A percentile compares a stretch with the other conserved stretches of the same genome.
Conservation (phyloP, 64 coral and sea anemone species). For the Acropora yongei region DNA sequence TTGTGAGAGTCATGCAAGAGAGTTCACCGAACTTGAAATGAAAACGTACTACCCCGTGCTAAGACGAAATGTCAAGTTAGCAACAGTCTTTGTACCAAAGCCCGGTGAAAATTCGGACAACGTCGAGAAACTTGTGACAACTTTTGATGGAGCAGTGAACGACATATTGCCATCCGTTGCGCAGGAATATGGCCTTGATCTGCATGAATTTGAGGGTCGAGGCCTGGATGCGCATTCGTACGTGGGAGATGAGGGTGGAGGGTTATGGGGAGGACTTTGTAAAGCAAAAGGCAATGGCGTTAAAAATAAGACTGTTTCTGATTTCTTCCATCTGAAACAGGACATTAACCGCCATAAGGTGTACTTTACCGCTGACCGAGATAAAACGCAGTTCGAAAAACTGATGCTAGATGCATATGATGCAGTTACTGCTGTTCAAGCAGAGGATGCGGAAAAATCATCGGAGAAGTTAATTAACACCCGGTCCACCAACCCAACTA, state of each 20-base stretch:
- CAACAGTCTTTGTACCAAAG: constrained; percentile 42
- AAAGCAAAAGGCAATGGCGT: constrained; percentile 31
- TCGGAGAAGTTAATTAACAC: constrained; percentile 29
- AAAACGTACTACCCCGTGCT: constrained; percentile 52
- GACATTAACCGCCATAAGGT: constrained; percentile 4
- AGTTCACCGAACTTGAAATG: constrained; percentile 57
- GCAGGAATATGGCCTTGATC: background rate
- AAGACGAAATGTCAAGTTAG: constrained; percentile 54
- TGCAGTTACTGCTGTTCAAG: background rate
- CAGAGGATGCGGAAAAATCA: constrained; percentile 14
- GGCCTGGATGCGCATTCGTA: constrained; percentile 36
- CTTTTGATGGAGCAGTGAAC: constrained; percentile 43
- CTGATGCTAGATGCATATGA: constrained; percentile 19
- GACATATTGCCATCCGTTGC: constrained; percentile 11
- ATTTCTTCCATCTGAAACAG: constrained; percentile 7
- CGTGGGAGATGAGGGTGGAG: constrained; percentile 57
- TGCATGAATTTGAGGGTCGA: background rate
- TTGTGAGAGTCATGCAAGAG: constrained; percentile 44
- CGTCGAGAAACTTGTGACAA: background rate
- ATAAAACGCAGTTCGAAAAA: background rate
- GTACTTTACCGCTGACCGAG: background rate
- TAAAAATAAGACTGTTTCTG: constrained; percentile 27
- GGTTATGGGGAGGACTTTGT: constrained; percentile 32
- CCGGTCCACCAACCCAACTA: constrained; percentile 23
- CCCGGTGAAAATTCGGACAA: background rate